These are phyloP conservation scores for Caloenas nicobarica DNA, from an alignment of 2,113 vertebrate genomes.

Conservation along the genomic window DNA sequence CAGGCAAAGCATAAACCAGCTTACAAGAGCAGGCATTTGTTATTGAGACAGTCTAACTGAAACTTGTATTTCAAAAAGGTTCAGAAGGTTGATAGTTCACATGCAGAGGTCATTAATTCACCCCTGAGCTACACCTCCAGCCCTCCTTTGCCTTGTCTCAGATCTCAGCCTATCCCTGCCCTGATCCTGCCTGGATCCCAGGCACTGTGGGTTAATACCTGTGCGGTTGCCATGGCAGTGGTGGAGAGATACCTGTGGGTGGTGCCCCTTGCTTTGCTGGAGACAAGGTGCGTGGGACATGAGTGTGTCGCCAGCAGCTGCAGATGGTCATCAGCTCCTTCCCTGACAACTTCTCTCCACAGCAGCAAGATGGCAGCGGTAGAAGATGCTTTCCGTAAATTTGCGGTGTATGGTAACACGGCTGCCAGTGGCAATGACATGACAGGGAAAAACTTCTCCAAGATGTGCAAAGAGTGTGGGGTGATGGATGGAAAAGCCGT, in stretches of 20 bases:
- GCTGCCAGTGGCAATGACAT: constrained; percentile 81
- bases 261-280: neutral
- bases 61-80: neutral
- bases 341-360: neutral
- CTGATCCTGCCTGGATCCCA: neutral
- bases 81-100: neutral
- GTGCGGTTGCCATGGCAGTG: neutral
- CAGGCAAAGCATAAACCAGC: neutral
- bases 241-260: neutral
- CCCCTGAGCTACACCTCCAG: neutral
- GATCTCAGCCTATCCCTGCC: neutral
- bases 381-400: constrained; percentile 80
- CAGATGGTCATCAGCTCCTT: neutral
- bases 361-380: constrained; percentile 57
- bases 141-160: neutral
- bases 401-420: constrained; percentile 81
- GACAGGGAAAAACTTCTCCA: constrained; percentile 88
- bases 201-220: neutral
- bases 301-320: neutral
- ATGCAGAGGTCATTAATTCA: neutral
- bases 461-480: constrained; percentile 88
- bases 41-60: neutral
- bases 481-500: constrained; percentile 84
- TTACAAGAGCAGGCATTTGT: neutral
- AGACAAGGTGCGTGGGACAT: accelerated